Evolutionary conservation across 2,888 invertebrate genomes (phyloP), one percentile per base, ranked within the genome.

Genomic region (Colletes collaris): DNA sequence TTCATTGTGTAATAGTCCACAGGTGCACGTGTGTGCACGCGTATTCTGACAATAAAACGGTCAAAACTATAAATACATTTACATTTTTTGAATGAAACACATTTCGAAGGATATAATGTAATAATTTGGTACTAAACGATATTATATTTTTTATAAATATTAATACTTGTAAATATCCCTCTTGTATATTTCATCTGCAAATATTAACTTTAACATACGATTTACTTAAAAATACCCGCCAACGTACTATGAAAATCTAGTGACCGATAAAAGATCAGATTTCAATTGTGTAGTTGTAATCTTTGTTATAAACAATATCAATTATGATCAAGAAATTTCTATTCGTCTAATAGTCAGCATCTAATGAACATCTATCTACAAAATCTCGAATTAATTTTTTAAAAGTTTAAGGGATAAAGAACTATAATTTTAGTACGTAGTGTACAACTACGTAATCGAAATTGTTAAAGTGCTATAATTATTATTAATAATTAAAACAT

Each of bases 1-100:
- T 79, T 70, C 67, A 66, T 72, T 65, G 53, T 53, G 46, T 49
- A 37, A 52, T 69, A 35, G 27, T 2, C 27, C 2, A 27, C 27
- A 27, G 27, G 27, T 27, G 27, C 27, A 27, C 27, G 27, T 27
- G 27, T 27, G 40, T 55, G n/a, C 58, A 68, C 59, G 58, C 69
- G 60, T 35, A 19, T 69, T 8, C 37, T 46, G 27, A 35, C 11
- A 4, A 10, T 52, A 65, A 60, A 53, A 40, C 10, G 56, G 40
- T 1, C 10, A n/a, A 62, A 16, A 6, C 35, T 58, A 16, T 16
- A n/a, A 27, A 40, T 3, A n/a, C 19, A 27, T 27, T 27, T 8
- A 7, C 10, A 8, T 55, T 49, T 3, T 10, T 44, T 10, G 0
- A 5, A 27, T 35, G 16, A n/a, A 37, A 44, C 11, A 37, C 11